phyloP scores from a whole-genome alignment of 2,888 invertebrate species.

The Leptopilina syphax region DNA sequence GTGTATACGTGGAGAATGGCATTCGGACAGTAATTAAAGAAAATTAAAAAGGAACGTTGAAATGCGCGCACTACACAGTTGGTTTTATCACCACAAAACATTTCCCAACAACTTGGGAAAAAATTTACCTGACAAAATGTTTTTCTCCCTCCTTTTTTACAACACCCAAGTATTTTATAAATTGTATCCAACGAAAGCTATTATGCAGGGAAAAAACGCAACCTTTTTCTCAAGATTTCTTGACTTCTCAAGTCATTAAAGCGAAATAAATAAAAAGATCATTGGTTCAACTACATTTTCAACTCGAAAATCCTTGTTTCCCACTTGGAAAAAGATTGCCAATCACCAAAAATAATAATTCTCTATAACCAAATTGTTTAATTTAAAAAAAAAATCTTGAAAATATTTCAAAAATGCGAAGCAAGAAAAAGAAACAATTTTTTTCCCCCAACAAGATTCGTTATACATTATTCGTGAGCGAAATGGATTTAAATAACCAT shows the following conservation, averaged over 20 bases:
- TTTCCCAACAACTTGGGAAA: not conserved
- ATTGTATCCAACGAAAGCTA: not conserved
- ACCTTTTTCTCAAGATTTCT: not conserved
- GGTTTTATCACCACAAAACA: conserved; percentile 18
- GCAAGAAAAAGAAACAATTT: too few relatives aligned
- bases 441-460: too few relatives aligned
- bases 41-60: conserved; percentile 22
- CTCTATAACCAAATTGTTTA: too few relatives aligned
- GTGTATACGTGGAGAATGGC: not conserved
- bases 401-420: too few relatives aligned
- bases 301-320: too few relatives aligned
- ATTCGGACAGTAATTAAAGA: conserved; percentile 30
- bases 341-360: too few relatives aligned
- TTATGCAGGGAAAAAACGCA: not conserved
- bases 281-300: too few relatives aligned
- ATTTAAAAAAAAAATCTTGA: too few relatives aligned
- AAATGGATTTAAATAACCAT: conserved; percentile 16
- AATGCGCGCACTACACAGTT: not conserved
- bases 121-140: not conserved
- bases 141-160: conserved; percentile 1
- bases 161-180: not conserved
- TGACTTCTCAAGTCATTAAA: not conserved
- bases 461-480: too few relatives aligned
- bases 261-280: not conserved
- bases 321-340: too few relatives aligned